These are phyloP conservation scores for Limnodromus scolopaceus DNA, from an alignment of 2,797 vertebrate genomes.

Conservation along the genomic window DNA sequence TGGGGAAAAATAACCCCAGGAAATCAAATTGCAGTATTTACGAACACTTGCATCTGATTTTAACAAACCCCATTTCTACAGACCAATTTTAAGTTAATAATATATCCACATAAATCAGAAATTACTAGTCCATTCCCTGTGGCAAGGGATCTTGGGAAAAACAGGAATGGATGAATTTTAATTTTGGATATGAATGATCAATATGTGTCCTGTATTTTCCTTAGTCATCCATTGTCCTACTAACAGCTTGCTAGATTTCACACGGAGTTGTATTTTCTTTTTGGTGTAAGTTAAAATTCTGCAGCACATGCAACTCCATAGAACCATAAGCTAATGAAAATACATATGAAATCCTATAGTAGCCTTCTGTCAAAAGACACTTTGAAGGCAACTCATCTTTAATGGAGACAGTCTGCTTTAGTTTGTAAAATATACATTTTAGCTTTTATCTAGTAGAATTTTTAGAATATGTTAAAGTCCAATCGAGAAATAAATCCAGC, in stretches of 20 bases:
- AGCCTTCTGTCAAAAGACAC: not conserved
- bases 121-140: not conserved
- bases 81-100: not conserved
- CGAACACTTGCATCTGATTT: not conserved
- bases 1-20: rapidly evolving
- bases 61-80: not conserved
- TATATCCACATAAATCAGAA: not conserved
- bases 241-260: not conserved
- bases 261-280: not conserved
- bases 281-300: not conserved
- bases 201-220: not conserved
- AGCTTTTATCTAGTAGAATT: not conserved
- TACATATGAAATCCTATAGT: not conserved
- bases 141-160: not conserved
- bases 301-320: not conserved
- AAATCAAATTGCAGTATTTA: not conserved
- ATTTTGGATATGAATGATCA: not conserved
- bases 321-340: not conserved
- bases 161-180: not conserved
- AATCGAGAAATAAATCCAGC: not conserved
- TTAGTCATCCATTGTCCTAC: not conserved
- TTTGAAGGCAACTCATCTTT: not conserved
- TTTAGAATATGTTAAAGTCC: not conserved
- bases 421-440: not conserved
- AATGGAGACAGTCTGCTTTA: not conserved